phyloP scores from a whole-genome alignment of 2,888 invertebrate genomes.

The Melieria omissa region DNA sequence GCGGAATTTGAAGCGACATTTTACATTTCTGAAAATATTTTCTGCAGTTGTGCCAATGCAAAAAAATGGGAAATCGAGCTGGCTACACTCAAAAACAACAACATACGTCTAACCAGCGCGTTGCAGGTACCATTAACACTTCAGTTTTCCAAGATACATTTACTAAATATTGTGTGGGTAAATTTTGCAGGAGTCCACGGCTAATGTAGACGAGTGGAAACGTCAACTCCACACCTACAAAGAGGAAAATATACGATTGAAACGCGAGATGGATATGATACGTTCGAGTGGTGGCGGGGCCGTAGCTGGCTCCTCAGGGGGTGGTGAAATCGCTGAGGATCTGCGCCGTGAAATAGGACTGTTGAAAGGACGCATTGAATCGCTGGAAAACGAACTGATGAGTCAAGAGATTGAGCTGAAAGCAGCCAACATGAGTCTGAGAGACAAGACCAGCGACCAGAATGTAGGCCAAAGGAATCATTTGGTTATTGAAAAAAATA shows the following conservation, averaged over 20 bases:
- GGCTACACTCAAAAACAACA: slow-evolving; percentile 95
- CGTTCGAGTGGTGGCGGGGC: slow-evolving; percentile 74
- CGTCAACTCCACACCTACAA: slow-evolving; percentile 92
- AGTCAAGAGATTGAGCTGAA: slow-evolving; percentile 86
- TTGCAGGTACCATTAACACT: slow-evolving; percentile 72
- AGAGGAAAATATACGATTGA: slow-evolving; percentile 88
- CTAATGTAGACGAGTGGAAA: slow-evolving; percentile 99
- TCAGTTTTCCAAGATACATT: not conserved
- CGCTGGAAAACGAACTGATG: slow-evolving; percentile 83
- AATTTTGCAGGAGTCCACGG: slow-evolving; percentile 77
- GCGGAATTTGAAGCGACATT: not conserved
- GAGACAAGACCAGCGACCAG: slow-evolving; percentile 75
- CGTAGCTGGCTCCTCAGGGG: slow-evolving; percentile 43
- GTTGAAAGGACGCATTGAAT: slow-evolving; percentile 83
- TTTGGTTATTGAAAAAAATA: not conserved
- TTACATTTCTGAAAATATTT: not conserved
- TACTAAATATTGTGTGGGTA: not conserved
- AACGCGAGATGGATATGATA: slow-evolving; percentile 77
- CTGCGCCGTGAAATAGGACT: slow-evolving; percentile 78
- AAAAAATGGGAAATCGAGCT: slow-evolving; percentile 99
- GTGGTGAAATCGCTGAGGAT: slow-evolving; percentile 80
- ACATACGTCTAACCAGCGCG: slow-evolving; percentile 92
- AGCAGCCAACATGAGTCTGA: slow-evolving; percentile 66
- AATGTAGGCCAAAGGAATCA: slow-evolving; percentile 69
- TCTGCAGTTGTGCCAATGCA: slow-evolving; percentile 91